These are phyloP conservation scores for Enchytraeus crypticus DNA, from an alignment of 2,888 invertebrate species.

Conservation along the genomic window DNA sequence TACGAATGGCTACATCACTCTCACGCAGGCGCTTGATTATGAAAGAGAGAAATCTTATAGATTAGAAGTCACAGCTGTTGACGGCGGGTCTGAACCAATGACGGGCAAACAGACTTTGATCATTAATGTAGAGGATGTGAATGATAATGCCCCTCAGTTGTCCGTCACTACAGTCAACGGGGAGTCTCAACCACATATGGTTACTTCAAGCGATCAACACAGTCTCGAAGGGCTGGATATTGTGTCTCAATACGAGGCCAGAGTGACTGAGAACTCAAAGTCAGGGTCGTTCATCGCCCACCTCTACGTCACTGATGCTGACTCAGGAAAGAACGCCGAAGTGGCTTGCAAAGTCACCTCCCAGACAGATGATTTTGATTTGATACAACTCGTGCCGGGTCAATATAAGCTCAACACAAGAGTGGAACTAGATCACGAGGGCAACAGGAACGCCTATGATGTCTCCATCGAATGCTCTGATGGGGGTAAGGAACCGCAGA, in stretches of 20 bases:
- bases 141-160: constrained; percentile 20
- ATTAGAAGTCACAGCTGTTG: constrained; percentile 17
- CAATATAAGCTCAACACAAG: constrained; percentile 11
- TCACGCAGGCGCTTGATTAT: constrained; percentile 6
- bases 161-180: constrained; percentile 17
- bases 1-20: constrained; percentile 7
- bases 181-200: too few species aligned
- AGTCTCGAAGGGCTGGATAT: not conserved
- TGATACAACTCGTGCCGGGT: not conserved
- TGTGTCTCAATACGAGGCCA: not conserved
- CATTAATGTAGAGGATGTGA: constrained; percentile 18
- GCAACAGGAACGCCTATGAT: constrained; percentile 2
- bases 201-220: not conserved
- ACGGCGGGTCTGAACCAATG: constrained; percentile 12
- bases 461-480: constrained; percentile 11
- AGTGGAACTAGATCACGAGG: constrained; percentile 8
- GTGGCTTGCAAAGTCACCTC: not conserved
- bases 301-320: constrained; percentile 16
- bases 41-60: constrained; percentile 9
- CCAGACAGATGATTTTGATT: not conserved
- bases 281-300: constrained; percentile 19
- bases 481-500: not conserved
- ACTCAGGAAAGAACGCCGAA: constrained; percentile 5
- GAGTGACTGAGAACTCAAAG: constrained; percentile 16
- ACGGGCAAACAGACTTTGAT: constrained; percentile 10